Evolutionary conservation across 2,888 invertebrate genomes (phyloP), one percentile per base, ranked within the genome.

Genomic region (Tridacna crocea): DNA sequence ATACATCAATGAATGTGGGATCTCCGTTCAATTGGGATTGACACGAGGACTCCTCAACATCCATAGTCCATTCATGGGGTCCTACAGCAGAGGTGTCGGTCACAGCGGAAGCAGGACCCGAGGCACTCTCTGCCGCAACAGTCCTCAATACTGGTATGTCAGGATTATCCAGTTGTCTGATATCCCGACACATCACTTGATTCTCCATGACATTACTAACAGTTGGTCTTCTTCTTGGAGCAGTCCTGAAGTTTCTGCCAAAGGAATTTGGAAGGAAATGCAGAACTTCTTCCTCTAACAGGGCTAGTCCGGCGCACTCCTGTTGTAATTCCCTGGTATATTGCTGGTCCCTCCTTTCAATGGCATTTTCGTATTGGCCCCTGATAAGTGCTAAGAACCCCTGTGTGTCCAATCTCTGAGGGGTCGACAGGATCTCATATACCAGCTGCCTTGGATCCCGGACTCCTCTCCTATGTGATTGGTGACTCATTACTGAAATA

Each of bases 331-430:
- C 70, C 19, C 51, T 27, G 17, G 48, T 70, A 47, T 51, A 70
- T 11, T 51, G 22, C 51, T 51, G 46, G 26, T 51, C 51, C 51
- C 70, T 51, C 22, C 51, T 48, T 19, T 48, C 51, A 22, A 48
- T 22, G 70, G 70, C 70, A 17, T 24, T 15, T 26, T 70, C 19
- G 26, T 70, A 70, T 1, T 70, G 47, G 47, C 70, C 51, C 51
- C 66, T 26, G 46, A 66, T 46, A 4, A 19, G 27, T 4, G 27
- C 70, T 24, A 70, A 4, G 13, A 70, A 70, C 4, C n/a, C 51
- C 13, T 66, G 36, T 15, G 26, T 66, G 12, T 27, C 36, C 66
- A 70, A 19, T n/a, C n/a, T n/a, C n/a, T n/a, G n/a, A n/a, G n/a
- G n/a, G n/a, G n/a, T n/a, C n/a, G n/a, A n/a, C n/a, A n/a, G n/a